Conservation (phyloP, 2,113 vertebrate genomes). For the Gopherus evgoodei region DNA sequence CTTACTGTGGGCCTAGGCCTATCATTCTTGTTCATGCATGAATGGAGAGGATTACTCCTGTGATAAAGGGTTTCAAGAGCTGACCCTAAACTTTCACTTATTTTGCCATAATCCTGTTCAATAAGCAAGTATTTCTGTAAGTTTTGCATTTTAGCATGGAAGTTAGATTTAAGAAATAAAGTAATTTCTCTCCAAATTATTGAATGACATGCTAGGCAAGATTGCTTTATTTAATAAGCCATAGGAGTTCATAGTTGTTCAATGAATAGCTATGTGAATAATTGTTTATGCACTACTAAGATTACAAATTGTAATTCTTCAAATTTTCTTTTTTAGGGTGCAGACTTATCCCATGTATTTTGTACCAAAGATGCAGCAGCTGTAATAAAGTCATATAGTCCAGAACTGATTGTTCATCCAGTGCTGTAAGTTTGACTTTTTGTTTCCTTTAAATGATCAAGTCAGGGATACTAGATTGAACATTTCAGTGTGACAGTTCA, state of each 20-base stretch:
- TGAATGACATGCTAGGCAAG: background rate
- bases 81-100: background rate
- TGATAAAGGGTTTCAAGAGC: background rate
- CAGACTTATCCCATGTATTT: slow-evolving; percentile 96
- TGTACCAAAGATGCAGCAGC: slow-evolving; percentile 94
- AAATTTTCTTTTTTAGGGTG: slow-evolving; percentile 84
- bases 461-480: background rate
- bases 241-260: background rate
- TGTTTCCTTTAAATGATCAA: slow-evolving; percentile 26
- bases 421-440: slow-evolving; percentile 90
- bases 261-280: background rate
- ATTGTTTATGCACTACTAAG: background rate
- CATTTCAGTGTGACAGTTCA: background rate
- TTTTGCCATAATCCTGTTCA: background rate
- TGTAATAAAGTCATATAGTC: slow-evolving; percentile 98
- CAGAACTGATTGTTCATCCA: slow-evolving; percentile 97
- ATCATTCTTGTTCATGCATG: background rate
- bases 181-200: background rate
- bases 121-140: background rate
- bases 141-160: background rate
- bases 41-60: background rate
- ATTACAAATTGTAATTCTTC: slow-evolving; percentile 5
- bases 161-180: background rate
- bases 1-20: fast-evolving
- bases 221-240: background rate